Percentiles rank a stretch among this genome's conserved stretches.
These are phyloP conservation scores for Pemphredon lugubris DNA, from an alignment of 2,888 invertebrate species.

Conservation along the genomic window DNA sequence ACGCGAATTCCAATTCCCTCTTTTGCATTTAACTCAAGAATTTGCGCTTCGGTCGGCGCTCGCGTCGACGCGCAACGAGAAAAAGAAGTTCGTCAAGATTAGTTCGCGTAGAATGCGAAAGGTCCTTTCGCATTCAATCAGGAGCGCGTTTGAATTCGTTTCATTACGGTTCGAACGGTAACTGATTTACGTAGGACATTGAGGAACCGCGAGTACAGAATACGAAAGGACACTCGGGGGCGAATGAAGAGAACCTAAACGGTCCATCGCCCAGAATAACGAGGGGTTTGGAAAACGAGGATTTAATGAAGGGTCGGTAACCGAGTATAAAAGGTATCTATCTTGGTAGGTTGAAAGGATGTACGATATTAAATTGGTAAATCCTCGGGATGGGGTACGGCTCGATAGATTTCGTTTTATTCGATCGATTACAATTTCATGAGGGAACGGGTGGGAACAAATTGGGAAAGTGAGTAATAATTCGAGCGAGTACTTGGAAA, in stretches of 20 bases:
- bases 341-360: slow-evolving; percentile 52
- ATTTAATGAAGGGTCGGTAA: slow-evolving; percentile 62
- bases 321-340: slow-evolving; percentile 56
- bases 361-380: slow-evolving; percentile 58
- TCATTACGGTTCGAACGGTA: slow-evolving; percentile 15
- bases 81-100: too few relatives aligned
- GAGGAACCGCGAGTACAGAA: slow-evolving; percentile 34
- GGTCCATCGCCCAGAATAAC: slow-evolving; percentile 61
- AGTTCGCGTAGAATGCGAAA: background rate
- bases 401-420: slow-evolving; percentile 35
- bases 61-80: too few relatives aligned
- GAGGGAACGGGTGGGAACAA: slow-evolving; percentile 7
- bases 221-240: slow-evolving; percentile 20
- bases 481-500: slow-evolving; percentile 10
- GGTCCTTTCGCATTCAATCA: slow-evolving; percentile 6
- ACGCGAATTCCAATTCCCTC: too few relatives aligned
- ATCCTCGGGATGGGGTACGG: slow-evolving; percentile 23
- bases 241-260: slow-evolving; percentile 53
- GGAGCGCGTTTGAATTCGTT: slow-evolving; percentile 8
- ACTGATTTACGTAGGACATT: slow-evolving; percentile 27
- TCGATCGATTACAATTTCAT: slow-evolving; percentile 43
- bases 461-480: slow-evolving; percentile 29
- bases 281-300: slow-evolving; percentile 60
- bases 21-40: too few relatives aligned
- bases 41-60: too few relatives aligned